phyloP scores from a whole-genome alignment of 2,797 vertebrate species.

The Australoheros facetus region DNA sequence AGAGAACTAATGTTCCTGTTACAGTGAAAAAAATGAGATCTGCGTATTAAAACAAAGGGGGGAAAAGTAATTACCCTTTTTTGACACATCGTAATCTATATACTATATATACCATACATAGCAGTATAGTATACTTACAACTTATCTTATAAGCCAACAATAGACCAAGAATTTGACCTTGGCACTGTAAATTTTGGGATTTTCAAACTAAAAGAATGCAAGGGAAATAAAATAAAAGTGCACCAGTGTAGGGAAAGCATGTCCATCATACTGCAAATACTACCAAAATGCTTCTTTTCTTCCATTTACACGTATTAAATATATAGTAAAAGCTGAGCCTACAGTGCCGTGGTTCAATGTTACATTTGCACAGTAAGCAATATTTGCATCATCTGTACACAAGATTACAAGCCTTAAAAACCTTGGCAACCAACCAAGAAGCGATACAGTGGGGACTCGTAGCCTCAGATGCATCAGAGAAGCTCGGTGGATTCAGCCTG shows the following conservation, averaged over 20 bases:
- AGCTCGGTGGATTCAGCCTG: conserved; percentile 46
- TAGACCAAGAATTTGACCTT: conserved; percentile 39
- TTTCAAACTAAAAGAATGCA: conserved; percentile 22
- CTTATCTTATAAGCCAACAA: not conserved
- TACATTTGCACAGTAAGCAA: conserved; percentile 73
- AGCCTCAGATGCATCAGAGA: conserved; percentile 52
- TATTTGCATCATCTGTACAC: conserved; percentile 67
- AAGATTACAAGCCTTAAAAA: conserved; percentile 61
- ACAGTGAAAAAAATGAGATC: conserved; percentile 40
- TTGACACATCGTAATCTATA: not conserved
- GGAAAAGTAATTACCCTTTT: conserved; percentile 14
- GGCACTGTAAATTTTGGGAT: conserved; percentile 29
- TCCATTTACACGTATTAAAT: conserved; percentile 34
- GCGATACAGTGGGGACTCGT: conserved; percentile 57
- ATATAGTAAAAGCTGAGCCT: conserved; percentile 65
- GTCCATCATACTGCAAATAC: conserved; percentile 69
- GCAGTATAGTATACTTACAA: conserved; percentile 31
- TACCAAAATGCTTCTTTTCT: conserved; percentile 57
- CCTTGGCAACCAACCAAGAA: conserved; percentile 50
- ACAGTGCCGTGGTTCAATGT: conserved; percentile 49
- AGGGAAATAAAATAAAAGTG: conserved; percentile 27
- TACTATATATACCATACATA: conserved; percentile 25
- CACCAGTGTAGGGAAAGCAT: conserved; percentile 37
- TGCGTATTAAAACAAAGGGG: conserved; percentile 37
- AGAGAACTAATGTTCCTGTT: conserved; percentile 14